Percentiles rank a stretch among this genome's conserved stretches.
Evolutionary conservation across 2,888 invertebrate genomes (phyloP).

Genomic region (Rugalucina vietnamica): DNA sequence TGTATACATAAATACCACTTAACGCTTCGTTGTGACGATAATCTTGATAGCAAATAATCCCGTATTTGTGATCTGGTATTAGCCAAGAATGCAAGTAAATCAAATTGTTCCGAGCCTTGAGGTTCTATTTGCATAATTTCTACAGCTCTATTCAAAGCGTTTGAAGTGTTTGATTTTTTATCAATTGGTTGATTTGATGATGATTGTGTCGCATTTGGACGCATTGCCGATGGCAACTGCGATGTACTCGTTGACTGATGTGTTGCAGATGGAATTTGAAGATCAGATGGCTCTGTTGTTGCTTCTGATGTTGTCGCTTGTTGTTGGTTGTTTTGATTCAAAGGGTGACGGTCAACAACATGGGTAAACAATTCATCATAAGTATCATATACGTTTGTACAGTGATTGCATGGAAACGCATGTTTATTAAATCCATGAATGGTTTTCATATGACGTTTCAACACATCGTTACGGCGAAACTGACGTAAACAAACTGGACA

Average conservation of each 20-base stretch:
- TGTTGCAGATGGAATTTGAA: not conserved
- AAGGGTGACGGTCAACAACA: not conserved
- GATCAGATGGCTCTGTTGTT: not conserved
- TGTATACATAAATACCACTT: not conserved
- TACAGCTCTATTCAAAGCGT: not conserved
- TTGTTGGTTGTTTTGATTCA: not conserved
- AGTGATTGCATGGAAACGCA: too few species aligned
- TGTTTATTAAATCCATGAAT: too few species aligned
- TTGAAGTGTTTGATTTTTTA: not conserved
- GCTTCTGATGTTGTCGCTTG: conserved; percentile 3
- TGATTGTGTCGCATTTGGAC: too few species aligned
- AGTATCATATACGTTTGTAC: not conserved
- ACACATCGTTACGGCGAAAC: too few species aligned
- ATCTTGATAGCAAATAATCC: conserved; percentile 12
- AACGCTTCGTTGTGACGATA: conserved; percentile 5
- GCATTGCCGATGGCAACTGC: too few species aligned
- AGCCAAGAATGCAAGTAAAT: conserved; percentile 22
- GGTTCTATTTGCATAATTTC: conserved; percentile 14
- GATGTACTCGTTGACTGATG: too few species aligned
- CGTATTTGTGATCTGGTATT: not conserved
- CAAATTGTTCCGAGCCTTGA: conserved; percentile 13
- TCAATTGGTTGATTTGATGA: not conserved
- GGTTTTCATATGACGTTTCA: too few species aligned
- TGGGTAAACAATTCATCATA: not conserved
- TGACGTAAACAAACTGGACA: too few species aligned